Conservation (phyloP, 2,797 vertebrate species). For the Bucorvus abyssinicus region DNA sequence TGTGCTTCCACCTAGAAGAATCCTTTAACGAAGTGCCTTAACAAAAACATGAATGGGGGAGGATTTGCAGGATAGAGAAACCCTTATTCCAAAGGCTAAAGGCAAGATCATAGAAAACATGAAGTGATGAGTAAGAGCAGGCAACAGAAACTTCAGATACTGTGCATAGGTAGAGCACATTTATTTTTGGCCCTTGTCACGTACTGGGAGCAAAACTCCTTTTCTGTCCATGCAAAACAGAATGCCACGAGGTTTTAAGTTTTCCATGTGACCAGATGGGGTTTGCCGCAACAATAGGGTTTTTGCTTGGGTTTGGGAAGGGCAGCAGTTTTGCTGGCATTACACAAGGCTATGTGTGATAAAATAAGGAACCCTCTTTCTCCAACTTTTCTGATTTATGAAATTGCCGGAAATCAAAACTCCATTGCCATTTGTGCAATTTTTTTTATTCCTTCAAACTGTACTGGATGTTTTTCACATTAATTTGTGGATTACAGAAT, state of each 20-base stretch:
- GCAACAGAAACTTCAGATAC: not conserved
- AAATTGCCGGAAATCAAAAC: slow-evolving; percentile 56
- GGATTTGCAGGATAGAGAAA: not conserved
- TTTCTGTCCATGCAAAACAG: slow-evolving; percentile 11
- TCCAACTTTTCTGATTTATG: slow-evolving; percentile 50
- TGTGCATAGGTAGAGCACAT: not conserved
- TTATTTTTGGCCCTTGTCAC: not conserved
- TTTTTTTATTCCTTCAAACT: slow-evolving; percentile 46
- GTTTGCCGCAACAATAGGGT: slow-evolving; percentile 60
- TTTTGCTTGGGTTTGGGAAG: slow-evolving; percentile 62
- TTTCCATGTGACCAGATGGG: slow-evolving; percentile 49
- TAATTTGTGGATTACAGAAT: slow-evolving; percentile 73
- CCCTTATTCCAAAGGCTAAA: not conserved
- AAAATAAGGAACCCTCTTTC: slow-evolving; percentile 64
- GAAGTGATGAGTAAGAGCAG: not conserved
- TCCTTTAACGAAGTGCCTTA: not conserved
- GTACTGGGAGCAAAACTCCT: not conserved
- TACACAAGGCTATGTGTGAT: slow-evolving; percentile 40
- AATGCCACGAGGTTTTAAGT: slow-evolving; percentile 26
- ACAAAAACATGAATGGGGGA: not conserved
- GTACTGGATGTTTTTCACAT: slow-evolving; percentile 67
- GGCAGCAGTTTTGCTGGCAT: slow-evolving; percentile 41
- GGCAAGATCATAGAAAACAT: not conserved
- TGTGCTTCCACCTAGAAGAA: not conserved
- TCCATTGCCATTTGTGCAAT: slow-evolving; percentile 38